Evolutionary conservation across 1,140 invertebrate species (phyloP), one percentile per base, ranked within the genome.

Genomic region (Apis dorsata): DNA sequence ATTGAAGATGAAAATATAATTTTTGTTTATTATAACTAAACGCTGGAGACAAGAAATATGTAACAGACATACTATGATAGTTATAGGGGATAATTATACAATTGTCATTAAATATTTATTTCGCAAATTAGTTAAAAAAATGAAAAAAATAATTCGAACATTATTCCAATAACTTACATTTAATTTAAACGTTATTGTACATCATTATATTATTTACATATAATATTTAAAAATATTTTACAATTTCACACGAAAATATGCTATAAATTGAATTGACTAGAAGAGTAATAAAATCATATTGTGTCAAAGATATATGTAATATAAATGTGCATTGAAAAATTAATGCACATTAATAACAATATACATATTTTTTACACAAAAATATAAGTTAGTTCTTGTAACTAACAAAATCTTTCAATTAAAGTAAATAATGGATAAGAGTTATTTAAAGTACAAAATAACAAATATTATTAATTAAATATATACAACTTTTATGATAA

Each of bases 21-120:
- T 51, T 19, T n/a, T 70, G 19, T 63, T 68, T 60, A 60, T 9
- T 62, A 57, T 77, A 77, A 78, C 57, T 63, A 85, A 70, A 86
- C 86, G 85, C 86, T 91, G 89, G 91, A 92, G 89, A 90, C 88
- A 91, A 92, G 90, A 91, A 91, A 88, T 90, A 90, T 57, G 89
- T 89, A 91, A 89, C 85, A 75, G 63, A 83, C 12, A 78, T 70
- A 83, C 4, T 66, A 34, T 28, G 34, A 65, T 28, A 72, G n/a
- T 70, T 85, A 24, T 28, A 57, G 66, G 55, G 55, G 53, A 9
- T 49, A 24, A 68, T n/a, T 24, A 44, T 53, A 28, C 7, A 77
- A 49, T 62, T 28, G 34, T 13, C 60, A 77, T 69, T 76, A 62
- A 69, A 60, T 53, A 69, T 74, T 62, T 19, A 60, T 68, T 24